These are phyloP conservation scores for Microplitis demolitor DNA, from an alignment of 1,140 invertebrate species.

Conservation along the genomic window DNA sequence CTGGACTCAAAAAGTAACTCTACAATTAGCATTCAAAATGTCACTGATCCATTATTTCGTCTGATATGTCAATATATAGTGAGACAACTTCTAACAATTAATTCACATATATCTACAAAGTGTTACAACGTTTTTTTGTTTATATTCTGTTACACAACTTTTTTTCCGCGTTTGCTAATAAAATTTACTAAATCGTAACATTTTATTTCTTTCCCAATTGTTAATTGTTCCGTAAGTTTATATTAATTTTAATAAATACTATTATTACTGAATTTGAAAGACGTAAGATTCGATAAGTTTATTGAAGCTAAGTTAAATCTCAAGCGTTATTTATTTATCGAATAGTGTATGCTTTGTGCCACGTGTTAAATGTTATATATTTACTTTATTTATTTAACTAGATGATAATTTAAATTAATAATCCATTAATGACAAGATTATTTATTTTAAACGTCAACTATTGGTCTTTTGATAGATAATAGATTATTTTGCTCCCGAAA, in stretches of 20 bases:
- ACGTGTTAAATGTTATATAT: constrained; percentile 21
- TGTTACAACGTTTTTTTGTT: too few relatives aligned
- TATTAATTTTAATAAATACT: too few relatives aligned
- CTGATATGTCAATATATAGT: constrained; percentile 42
- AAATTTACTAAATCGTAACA: too few relatives aligned
- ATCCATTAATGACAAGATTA: neutral
- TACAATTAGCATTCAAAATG: neutral
- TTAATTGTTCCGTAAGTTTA: too few relatives aligned
- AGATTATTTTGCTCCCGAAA: constrained; percentile 1
- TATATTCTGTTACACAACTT: too few relatives aligned
- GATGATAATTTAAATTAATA: too few relatives aligned
- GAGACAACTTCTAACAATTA: constrained; percentile 18
- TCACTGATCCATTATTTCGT: constrained; percentile 29
- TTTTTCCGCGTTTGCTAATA: too few relatives aligned
- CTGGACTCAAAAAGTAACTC: too few relatives aligned
- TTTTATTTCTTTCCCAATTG: too few relatives aligned
- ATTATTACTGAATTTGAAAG: too few relatives aligned
- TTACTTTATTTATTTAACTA: constrained; percentile 10
- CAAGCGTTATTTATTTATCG: constrained; percentile 57
- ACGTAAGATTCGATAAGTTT: too few relatives aligned
- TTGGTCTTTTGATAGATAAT: constrained; percentile 7
- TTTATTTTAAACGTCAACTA: neutral
- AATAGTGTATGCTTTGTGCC: constrained; percentile 50
- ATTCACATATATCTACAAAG: constrained; percentile 13
- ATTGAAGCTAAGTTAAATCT: constrained; percentile 44